A percentile compares a stretch with the other conserved stretches of the same genome.
phyloP scores from a whole-genome alignment of 2,113 vertebrate genomes.

The Taxidea taxus region DNA sequence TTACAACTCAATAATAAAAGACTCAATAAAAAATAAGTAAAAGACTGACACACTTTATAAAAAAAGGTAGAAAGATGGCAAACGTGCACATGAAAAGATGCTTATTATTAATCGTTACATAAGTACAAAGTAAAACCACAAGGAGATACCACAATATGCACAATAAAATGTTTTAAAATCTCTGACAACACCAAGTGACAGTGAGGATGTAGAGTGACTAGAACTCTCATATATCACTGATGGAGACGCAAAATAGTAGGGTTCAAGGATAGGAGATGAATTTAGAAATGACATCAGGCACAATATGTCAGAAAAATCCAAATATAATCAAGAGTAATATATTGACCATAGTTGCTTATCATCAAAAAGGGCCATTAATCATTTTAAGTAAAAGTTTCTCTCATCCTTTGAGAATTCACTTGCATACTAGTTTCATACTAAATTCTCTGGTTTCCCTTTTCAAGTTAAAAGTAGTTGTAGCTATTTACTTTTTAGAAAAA shows the following conservation, averaged over 20 bases:
- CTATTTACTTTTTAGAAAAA: not conserved
- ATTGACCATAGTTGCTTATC: not conserved
- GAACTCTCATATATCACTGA: not conserved
- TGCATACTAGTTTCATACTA: not conserved
- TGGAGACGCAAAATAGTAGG: not conserved
- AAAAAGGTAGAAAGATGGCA: not conserved
- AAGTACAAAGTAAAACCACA: not conserved
- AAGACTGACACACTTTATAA: not conserved
- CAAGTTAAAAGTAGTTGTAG: no score
- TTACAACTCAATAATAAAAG: not conserved
- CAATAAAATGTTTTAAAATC: not conserved
- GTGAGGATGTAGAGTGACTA: not conserved
- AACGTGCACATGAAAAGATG: not conserved
- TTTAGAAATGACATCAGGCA: not conserved
- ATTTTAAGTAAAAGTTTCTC: constrained; percentile 12
- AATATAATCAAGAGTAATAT: constrained; percentile 2
- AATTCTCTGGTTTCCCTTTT: constrained; percentile 18
- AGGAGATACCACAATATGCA: not conserved
- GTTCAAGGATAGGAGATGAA: not conserved
- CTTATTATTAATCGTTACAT: not conserved
- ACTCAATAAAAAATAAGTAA: not conserved
- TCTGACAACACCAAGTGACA: not conserved
- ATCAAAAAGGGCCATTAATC: not conserved
- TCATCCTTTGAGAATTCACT: constrained; percentile 2
- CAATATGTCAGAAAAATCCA: not conserved